phyloP scores from a whole-genome alignment of 1,140 invertebrate genomes.

The Medauroidea extradentata region DNA sequence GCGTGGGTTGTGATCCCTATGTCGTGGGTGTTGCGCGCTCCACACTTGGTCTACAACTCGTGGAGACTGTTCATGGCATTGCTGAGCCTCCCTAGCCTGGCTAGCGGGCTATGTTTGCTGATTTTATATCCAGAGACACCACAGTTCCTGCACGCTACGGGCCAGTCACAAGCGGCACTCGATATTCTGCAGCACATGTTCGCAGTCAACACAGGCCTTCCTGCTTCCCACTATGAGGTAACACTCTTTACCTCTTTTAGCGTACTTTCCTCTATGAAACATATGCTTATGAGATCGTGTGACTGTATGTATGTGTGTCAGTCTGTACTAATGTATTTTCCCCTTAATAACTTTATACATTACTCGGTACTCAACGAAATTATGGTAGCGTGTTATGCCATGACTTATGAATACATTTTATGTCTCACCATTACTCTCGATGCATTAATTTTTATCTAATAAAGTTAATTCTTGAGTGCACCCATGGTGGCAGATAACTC shows the following conservation, averaged over 20 bases:
- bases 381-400: no score
- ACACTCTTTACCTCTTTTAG: slow-evolving; percentile 16
- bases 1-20: slow-evolving; percentile 59
- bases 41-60: slow-evolving; percentile 49
- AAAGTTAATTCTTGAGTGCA: no score
- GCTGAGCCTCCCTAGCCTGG: slow-evolving; percentile 48
- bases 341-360: no score
- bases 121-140: slow-evolving; percentile 68
- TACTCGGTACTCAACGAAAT: no score
- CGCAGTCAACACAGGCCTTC: slow-evolving; percentile 51
- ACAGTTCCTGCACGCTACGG: slow-evolving; percentile 64
- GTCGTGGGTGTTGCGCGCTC: slow-evolving; percentile 43
- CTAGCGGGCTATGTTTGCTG: slow-evolving; percentile 48
- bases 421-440: no score
- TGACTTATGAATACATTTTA: no score
- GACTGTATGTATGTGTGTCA: no score
- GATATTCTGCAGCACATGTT: slow-evolving; percentile 56
- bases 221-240: slow-evolving; percentile 49
- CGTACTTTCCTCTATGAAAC: no score
- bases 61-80: slow-evolving; percentile 61
- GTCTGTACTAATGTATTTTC: no score
- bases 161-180: slow-evolving; percentile 54
- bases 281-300: no score
- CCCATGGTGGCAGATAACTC: no score
- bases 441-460: no score